These are phyloP conservation scores for Bos javanicus DNA, from an alignment of 2,113 vertebrate genomes.

Conservation along the genomic window DNA sequence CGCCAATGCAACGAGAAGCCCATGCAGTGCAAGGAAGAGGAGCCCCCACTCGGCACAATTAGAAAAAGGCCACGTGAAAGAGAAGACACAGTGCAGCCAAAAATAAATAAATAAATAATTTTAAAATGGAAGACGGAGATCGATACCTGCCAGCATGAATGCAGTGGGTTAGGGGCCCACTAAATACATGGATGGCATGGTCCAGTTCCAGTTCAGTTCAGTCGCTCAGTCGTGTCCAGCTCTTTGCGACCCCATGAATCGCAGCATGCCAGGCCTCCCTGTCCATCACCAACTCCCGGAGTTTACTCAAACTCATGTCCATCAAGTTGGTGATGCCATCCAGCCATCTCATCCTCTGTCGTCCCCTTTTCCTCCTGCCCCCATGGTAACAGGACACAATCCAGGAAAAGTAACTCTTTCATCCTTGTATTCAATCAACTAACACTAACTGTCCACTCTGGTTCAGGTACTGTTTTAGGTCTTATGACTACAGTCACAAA, in stretches of 20 bases:
- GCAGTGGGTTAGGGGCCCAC: no score
- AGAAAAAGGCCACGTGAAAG: fast-evolving
- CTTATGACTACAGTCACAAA: not conserved
- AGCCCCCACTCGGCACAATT: not conserved
- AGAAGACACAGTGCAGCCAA: not conserved
- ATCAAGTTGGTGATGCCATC: no score
- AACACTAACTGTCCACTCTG: not conserved
- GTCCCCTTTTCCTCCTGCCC: no score
- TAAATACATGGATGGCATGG: not conserved
- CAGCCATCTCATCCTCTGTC: no score
- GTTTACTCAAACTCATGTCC: fast-evolving
- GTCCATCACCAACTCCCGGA: no score
- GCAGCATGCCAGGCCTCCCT: no score
- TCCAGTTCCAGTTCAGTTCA: no score
- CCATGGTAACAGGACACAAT: not conserved
- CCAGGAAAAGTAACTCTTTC: not conserved
- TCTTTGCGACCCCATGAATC: no score
- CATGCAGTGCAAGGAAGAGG: not conserved
- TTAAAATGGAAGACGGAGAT: not conserved
- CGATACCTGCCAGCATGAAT: fast-evolving
- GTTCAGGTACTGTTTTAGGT: not conserved
- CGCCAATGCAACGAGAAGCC: not conserved
- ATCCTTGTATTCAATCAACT: not conserved
- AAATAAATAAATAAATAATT: not conserved
- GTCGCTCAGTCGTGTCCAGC: fast-evolving